Evolutionary conservation across 2,888 invertebrate species (phyloP), one percentile per base, ranked within the genome.

Genomic region (Drosophila nr. perissopoda): DNA sequence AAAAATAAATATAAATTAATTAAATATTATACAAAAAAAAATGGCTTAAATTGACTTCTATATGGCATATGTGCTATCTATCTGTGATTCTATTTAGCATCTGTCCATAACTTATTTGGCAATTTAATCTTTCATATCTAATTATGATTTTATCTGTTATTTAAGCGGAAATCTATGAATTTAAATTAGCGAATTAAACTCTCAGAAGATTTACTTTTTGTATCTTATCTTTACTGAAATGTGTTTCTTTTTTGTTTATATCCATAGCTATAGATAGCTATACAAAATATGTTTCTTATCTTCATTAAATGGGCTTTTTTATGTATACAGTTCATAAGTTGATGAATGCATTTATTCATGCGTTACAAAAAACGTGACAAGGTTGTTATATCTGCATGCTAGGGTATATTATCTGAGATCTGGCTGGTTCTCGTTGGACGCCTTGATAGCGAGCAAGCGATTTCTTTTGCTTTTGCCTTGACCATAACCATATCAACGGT

Each of bases 401-500:
- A 66, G 63, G 49, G 66, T 63, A 65, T 49, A 53, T 48, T 54
- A 67, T 63, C 53, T 38, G 7, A 27, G 78, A 69, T 73, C 42
- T 60, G 34, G 38, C 51, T 36, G 66, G 16, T 33, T 21, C 27
- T 27, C 13, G 21, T 21, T 25, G 49, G 11, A 18, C 11, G 31
- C 40, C 42, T 58, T 58, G 58, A 69, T 65, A 48, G 61, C 65
- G 54, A 49, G 54, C 69, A 38, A 16, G 67, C 51, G 10, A 25
- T 54, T 36, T 54, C 18, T 36, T 36, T 49, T 18, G 49, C 27
- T 65, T 51, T 75, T 69, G 75, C 67, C 73, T 77, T 76, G 73
- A 67, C 84, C 82, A 84, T 89, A 82, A 76, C 73, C 85, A 82
- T 87, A 87, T 87, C 90, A 87, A 87, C 90, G 88, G 90, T 87